phyloP scores from a whole-genome alignment of 1,140 invertebrate genomes.

The Drosophila grimshawi region DNA sequence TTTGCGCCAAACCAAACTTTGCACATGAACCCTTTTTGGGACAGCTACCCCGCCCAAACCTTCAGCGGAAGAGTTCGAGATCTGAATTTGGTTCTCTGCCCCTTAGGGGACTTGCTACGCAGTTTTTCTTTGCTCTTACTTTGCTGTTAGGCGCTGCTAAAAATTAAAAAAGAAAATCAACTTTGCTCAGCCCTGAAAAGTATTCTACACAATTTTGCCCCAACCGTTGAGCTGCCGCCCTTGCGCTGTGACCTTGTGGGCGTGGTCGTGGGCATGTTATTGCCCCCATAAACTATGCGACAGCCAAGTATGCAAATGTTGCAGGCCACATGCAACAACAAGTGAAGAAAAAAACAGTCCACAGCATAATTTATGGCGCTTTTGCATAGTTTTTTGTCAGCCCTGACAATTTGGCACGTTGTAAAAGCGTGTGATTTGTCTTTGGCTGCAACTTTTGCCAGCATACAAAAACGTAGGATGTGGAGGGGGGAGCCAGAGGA shows the following conservation, averaged over 20 bases:
- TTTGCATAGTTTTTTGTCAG: conserved; percentile 56
- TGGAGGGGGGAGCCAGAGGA: too few species aligned
- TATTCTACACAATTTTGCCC: conserved; percentile 5
- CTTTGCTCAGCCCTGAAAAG: conserved; percentile 55
- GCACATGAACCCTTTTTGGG: conserved; percentile 67
- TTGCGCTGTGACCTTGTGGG: conserved; percentile 71
- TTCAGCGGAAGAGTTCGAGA: conserved; percentile 27
- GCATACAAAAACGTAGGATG: background rate
- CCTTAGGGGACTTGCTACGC: conserved; percentile 35
- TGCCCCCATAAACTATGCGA: conserved; percentile 41
- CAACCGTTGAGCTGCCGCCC: conserved; percentile 56
- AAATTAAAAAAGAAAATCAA: conserved; percentile 70
- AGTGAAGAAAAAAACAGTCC: conserved; percentile 33
- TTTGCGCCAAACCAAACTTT: conserved; percentile 76
- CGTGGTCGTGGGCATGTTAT: conserved; percentile 46
- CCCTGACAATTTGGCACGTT: conserved; percentile 78
- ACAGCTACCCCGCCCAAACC: background rate
- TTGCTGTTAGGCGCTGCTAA: conserved; percentile 32
- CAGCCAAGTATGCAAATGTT: conserved; percentile 73
- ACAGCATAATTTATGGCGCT: conserved; percentile 74
- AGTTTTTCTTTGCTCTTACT: conserved; percentile 71
- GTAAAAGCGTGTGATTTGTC: conserved; percentile 81
- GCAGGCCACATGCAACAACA: conserved; percentile 30
- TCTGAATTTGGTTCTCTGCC: conserved; percentile 5
- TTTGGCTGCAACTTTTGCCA: conserved; percentile 70